A percentile compares a stretch with the other conserved stretches of the same genome.
phyloP scores from a whole-genome alignment of 1,140 invertebrate species.

The Teleopsis dalmanni region DNA sequence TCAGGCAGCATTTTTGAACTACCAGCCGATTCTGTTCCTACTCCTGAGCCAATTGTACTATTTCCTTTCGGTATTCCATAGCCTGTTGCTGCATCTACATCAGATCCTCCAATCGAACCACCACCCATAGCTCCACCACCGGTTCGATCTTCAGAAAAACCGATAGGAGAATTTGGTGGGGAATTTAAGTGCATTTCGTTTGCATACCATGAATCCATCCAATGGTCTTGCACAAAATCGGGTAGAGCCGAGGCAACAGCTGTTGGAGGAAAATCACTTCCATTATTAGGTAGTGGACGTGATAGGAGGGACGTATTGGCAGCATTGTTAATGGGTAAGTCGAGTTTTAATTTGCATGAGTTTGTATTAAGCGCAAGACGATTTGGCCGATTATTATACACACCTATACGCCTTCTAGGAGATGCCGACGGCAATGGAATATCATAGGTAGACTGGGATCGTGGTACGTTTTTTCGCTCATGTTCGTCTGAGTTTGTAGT shows the following conservation, averaged over 20 bases:
- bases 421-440: constrained; percentile 23
- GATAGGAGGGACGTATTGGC: neutral
- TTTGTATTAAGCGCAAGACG: constrained; percentile 21
- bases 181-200: constrained; percentile 34
- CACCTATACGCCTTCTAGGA: constrained; percentile 18
- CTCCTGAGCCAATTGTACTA: constrained; percentile 1
- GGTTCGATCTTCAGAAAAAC: constrained; percentile 24
- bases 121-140: constrained; percentile 10
- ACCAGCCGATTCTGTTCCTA: neutral
- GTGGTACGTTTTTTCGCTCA: constrained; percentile 25
- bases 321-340: constrained; percentile 24
- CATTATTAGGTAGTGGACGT: constrained; percentile 5
- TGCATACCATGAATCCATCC: constrained; percentile 49
- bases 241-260: constrained; percentile 45
- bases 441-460: constrained; percentile 42
- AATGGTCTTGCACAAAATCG: constrained; percentile 56
- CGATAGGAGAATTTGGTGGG: constrained; percentile 35
- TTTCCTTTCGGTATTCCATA: constrained; percentile 1
- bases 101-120: constrained; percentile 9
- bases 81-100: constrained; percentile 3
- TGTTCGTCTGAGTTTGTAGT: constrained; percentile 16
- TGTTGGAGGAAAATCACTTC: constrained; percentile 16
- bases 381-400: constrained; percentile 21
- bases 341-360: constrained; percentile 31
- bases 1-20: constrained; percentile 55